Evolutionary conservation across 2,888 invertebrate genomes (phyloP), one percentile per base, ranked within the genome.

Genomic region (Automeris io): DNA sequence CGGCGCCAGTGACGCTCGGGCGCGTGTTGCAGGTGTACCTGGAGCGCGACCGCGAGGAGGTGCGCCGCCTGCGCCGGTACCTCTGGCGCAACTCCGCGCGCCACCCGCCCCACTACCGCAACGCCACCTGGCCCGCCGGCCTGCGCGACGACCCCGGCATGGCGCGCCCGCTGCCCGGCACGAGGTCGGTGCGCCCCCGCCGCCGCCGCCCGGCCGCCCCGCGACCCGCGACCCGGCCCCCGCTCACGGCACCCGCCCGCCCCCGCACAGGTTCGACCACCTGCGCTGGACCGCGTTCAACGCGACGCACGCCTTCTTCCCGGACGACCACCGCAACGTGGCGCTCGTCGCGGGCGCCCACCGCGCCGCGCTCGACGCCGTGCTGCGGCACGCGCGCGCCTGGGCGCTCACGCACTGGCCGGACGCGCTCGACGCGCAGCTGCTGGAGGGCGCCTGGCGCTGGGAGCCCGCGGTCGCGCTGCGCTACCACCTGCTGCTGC

Each of bases 221-320:
- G 18, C 9, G 53, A 88, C 91, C 93, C 37, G 93, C 93, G 64
- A 88, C 89, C 8, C 76, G 81, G 51, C 76, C 88, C 79, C 39
- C 82, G 88, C 12, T 69, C 86, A 36, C 79, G 80, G 49, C 69
- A 80, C 44, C 73, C 73, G 3, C 29, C 44, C n/a, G n/a, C 23
- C 8, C 23, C 2, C 23, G 4, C 92, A 11, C 50, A 69, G 80
- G 47, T 83, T 82, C 81, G 96, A 97, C 78, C 90, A 97, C 46
- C 88, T 95, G 33, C 91, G 91, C 29, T 98, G 97, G 94, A 91
- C 93, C 37, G 92, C 93, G 64, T 93, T 98, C 70, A 97, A 97
- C 65, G 88, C 88, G 45, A 92, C 93, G 11, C 95, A 97, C 70
- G 90, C 94, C 24, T 93, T 93, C 70, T 90, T 94, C 72, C 91